phyloP scores from a whole-genome alignment of 2,113 vertebrate genomes.

The Peromyscus maniculatus region DNA sequence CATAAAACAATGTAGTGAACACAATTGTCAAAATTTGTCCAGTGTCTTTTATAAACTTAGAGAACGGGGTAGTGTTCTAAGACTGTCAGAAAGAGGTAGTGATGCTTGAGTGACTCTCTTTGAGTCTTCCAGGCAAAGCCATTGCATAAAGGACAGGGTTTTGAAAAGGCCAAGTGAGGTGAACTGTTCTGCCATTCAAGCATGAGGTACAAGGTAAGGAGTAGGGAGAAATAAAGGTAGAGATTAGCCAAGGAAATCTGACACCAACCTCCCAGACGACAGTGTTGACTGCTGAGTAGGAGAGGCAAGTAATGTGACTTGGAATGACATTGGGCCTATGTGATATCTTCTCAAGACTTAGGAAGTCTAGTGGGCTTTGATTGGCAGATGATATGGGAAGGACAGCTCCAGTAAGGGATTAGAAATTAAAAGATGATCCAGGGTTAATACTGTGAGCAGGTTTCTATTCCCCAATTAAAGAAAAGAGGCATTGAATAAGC shows the following conservation, averaged over 20 bases:
- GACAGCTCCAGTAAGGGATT: constrained; percentile 55
- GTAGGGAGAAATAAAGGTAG: constrained; percentile 22
- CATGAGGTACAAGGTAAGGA: background rate
- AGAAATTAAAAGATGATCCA: constrained; percentile 50
- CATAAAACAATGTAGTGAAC: constrained; percentile 16
- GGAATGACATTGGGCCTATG: background rate
- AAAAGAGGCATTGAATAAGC: constrained; percentile 70
- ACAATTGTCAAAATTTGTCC: constrained; percentile 9
- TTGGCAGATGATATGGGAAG: constrained; percentile 1
- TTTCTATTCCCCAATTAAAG: constrained; percentile 68
- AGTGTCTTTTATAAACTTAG: background rate
- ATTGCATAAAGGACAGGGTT: constrained; percentile 11
- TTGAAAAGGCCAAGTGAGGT: constrained; percentile 1
- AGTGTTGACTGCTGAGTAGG: background rate
- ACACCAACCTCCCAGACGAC: background rate
- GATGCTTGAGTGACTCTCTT: constrained; percentile 31
- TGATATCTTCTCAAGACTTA: constrained; percentile 25
- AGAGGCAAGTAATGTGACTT: background rate
- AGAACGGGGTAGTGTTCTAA: constrained; percentile 43
- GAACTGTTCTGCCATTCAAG: background rate
- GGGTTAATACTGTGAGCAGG: constrained; percentile 73
- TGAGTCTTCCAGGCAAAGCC: background rate
- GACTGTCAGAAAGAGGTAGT: constrained; percentile 2
- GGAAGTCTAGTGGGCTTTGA: background rate
- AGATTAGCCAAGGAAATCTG: constrained; percentile 55